Evolutionary conservation across 2,797 vertebrate genomes (phyloP), one percentile per base, ranked within the genome.

Genomic region (Epinephelus awoara): DNA sequence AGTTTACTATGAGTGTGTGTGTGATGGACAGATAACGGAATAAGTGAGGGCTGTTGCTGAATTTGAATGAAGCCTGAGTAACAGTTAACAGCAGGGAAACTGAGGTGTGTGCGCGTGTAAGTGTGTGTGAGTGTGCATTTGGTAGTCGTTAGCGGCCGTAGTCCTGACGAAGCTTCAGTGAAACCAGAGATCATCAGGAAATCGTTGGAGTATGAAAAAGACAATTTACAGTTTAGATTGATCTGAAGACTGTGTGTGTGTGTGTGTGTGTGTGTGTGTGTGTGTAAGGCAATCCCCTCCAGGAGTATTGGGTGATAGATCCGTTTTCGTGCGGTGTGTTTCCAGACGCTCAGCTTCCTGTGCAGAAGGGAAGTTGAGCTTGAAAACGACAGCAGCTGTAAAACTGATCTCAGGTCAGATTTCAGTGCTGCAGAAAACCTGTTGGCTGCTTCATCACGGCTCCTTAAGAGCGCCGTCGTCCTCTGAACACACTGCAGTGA

Each of bases 161-260:
- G 49, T 63, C 52, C 68, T 59, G 77, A 65, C 25, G 19, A 74
- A 79, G 23, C 64, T 51, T 49, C 54, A 12, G 70, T 81, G 83
- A 79, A 84, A 88, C 51, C 8, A 49, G 74, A 78, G 73, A 87
- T 85, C 72, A 85, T 89, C 79, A 79, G 78, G 59, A 86, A 93
- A 85, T 85, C 72, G n/a, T 76, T 90, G 76, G 85, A 56, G 80
- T 80, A 85, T 88, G 78, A 91, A 91, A 84, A 80, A 86, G 81
- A 80, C 78, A 76, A 85, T 93, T 91, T 86, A 74, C 87, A 74
- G 85, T 83, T 89, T 79, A 50, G 72, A 89, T 89, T 90, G 85
- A 91, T 89, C 61, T 23, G 79, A 3, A 42, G 50, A 40, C 57
- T 46, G 59, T 66, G 62, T 17, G 52, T 18, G 54, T 58, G 64